phyloP scores from a whole-genome alignment of 2,797 vertebrate genomes.

The Acipenser ruthenus region DNA sequence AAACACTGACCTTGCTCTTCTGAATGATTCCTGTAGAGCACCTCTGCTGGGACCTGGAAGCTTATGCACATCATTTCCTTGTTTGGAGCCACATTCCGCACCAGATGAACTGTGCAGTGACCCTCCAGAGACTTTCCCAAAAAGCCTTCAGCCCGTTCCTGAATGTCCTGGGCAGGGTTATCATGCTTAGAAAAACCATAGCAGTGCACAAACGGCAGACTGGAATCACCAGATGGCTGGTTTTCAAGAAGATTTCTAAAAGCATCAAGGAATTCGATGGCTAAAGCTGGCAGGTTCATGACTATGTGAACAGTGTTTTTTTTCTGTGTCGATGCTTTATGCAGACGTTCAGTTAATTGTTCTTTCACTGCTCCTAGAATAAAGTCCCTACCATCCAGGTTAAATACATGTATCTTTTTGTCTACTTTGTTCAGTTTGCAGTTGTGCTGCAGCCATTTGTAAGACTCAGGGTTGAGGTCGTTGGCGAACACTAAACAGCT shows the following conservation, averaged over 20 bases:
- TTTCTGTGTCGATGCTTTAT: constrained; percentile 28
- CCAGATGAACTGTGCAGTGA: constrained; percentile 67
- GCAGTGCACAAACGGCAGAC: constrained; percentile 78
- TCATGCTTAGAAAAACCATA: constrained; percentile 86
- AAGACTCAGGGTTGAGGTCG: constrained; percentile 89
- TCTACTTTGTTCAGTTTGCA: constrained; percentile 85
- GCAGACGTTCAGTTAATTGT: constrained; percentile 61
- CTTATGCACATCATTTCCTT: constrained; percentile 94
- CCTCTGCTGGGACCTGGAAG: constrained; percentile 69
- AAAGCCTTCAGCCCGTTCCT: constrained; percentile 55
- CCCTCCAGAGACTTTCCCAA: constrained; percentile 63
- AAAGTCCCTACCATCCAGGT: constrained; percentile 85
- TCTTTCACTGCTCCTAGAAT: constrained; percentile 71
- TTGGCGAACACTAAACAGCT: constrained; percentile 79
- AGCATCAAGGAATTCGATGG: constrained; percentile 78
- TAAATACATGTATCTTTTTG: constrained; percentile 66
- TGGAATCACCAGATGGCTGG: constrained; percentile 17
- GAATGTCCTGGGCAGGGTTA: constrained; percentile 62
- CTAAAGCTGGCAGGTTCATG: constrained; percentile 91
- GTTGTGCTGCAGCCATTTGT: constrained; percentile 86
- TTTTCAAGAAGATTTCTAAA: constrained; percentile 68
- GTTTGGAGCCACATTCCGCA: constrained; percentile 88
- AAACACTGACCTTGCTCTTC: constrained; percentile 56
- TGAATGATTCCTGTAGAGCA: constrained; percentile 58
- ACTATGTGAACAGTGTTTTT: constrained; percentile 63